Base-by-base conservation (phyloP, 1,140 invertebrate species). In the Sitobion miscanthi region DNA sequence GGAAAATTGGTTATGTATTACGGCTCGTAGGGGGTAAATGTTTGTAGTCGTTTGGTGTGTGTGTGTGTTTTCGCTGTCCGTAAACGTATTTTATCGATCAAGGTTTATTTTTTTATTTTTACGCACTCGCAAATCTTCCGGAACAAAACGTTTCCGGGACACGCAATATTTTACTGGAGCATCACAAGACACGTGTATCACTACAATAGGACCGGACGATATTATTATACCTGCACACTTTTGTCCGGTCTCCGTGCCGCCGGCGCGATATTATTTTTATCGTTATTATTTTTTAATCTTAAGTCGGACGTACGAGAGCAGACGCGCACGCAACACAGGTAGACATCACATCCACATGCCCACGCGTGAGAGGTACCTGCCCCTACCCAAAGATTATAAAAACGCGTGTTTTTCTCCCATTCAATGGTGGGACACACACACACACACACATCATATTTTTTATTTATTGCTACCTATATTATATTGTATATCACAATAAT, bases 101-200 rank as follows among this genome's bases (percentile, higher is more conserved):
- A 14, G 14, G 88, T 90, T 54, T 52, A n/a, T 87, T 49, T 85
- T 54, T 90, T 38, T 57, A 25, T 38, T 57, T 30, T 38, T 57
- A 45, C 35, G 17, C 23, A 38, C 35, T 23, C 88, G 52, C 52
- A 90, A 57, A 90, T 90, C 88, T 57, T 90, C 88, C 49, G 21
- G 52, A 57, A 54, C 35, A 90, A 90, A 90, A 57, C 49, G 88
- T 57, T 54, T 38, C 21, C 35, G 52, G 49, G 88, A 57, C 52
- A 90, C 35, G 88, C 88, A 21, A 88, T 88, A 49, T 88, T 88
- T 88, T 49, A 88, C 85, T 9, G 21, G 86, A 77, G n/a, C n/a
- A 88, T 35, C 38, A 38, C 85, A 38, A 42, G 45, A 49, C 86
- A 35, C 45, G 47, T 35, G 25, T 47, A 77, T 77, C n/a, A 17